Base-by-base conservation (phyloP, 2,113 vertebrate genomes). In the Oreocharis arfaki region DNA sequence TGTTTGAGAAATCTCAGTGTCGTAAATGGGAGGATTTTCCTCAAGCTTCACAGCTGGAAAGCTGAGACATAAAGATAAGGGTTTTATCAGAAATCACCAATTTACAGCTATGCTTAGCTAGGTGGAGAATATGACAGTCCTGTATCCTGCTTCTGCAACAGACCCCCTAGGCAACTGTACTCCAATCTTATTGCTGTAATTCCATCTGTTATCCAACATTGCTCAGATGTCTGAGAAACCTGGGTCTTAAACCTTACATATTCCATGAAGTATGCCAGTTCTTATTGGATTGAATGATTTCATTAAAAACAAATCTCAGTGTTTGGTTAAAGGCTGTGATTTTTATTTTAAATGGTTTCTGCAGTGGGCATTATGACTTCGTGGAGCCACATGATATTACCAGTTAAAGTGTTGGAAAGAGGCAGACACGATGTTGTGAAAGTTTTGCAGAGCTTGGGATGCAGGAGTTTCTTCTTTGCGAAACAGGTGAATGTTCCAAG, bases 371-470 rank as follows among this genome's bases (percentile, higher is more conserved):
- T 55, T 47, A 12, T 8, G 79, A 26, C 41, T 41, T 77, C 0
- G 3, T 75, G 32, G 26, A 69, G 27, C 57, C 61, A 44, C 19
- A 30, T 30, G 32, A 1, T 39, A 18, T n/a, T 18, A 23, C 41
- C 22, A 37, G 6, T 49, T 39, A 1, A 49, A 46, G 33, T 16
- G 35, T 4, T 59, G 52, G 47, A 2, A 69, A 47, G 49, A 22
- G 32, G 41, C 71, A 84, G 41, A 27, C 5, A 22, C 0, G 0
- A 33, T 33, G 33, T 52, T 63, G 56, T 16, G 47, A 21, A 68
- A 56, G 53, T 42, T 85, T 16, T 2, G 24, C 22, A 55, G 50
- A 77, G 37, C 13, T 33, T n/a, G 22, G 17, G 16, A 11, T 57
- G 41, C 42, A 42, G 50, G 33, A 49, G 4, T 42, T 73, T 65